Evolutionary conservation across 2,113 vertebrate species (phyloP).

Genomic region (Siniperca chuatsi): DNA sequence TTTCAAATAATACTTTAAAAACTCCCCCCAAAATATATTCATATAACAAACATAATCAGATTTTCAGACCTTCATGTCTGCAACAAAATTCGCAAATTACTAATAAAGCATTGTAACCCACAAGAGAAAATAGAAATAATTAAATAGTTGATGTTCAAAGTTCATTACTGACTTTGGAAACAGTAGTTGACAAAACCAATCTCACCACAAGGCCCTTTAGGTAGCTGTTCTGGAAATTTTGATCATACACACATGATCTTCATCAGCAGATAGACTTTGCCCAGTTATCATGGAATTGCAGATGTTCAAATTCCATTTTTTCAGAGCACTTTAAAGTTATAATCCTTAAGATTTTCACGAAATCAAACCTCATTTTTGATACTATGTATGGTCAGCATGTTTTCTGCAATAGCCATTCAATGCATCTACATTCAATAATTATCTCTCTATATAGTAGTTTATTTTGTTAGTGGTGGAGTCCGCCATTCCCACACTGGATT

Average conservation of each 20-base stretch:
- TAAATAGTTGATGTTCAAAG: not conserved
- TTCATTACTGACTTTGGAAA: not conserved
- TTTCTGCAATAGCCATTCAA: too few relatives aligned
- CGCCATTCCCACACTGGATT: too few relatives aligned
- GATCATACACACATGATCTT: not conserved
- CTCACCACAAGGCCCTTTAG: not conserved
- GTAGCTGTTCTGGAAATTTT: not conserved
- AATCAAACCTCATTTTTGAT: too few relatives aligned
- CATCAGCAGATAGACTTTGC: not conserved
- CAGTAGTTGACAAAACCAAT: not conserved
- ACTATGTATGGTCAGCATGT: too few relatives aligned
- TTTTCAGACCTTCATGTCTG: not conserved
- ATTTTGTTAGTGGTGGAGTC: too few relatives aligned
- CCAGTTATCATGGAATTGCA: not conserved
- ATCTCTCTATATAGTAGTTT: too few relatives aligned
- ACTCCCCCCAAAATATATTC: too few relatives aligned
- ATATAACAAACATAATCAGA: not conserved
- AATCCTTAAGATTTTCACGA: too few relatives aligned
- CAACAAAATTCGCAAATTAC: not conserved
- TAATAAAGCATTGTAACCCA: not conserved
- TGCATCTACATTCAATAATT: too few relatives aligned
- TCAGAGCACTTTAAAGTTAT: too few relatives aligned
- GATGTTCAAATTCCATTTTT: too few relatives aligned
- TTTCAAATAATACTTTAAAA: not conserved
- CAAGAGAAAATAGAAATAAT: not conserved